Evolutionary conservation across 2,113 vertebrate genomes (phyloP).

Genomic region (Brachyistius frenatus): DNA sequence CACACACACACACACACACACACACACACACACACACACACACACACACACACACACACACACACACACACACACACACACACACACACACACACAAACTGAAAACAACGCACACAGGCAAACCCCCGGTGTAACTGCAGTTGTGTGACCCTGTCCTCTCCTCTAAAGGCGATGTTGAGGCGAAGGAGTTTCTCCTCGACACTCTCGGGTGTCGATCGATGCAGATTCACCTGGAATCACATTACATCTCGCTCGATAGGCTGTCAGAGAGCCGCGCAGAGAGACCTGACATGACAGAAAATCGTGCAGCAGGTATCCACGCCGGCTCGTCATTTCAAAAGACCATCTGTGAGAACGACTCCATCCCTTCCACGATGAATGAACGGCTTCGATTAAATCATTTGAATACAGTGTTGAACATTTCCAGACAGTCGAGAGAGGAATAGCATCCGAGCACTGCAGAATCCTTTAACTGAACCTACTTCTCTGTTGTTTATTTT

Average conservation of each 20-base stretch:
- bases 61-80: slow-evolving; percentile 13
- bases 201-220: slow-evolving; percentile 71
- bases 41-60: slow-evolving; percentile 8
- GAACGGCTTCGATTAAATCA: background rate
- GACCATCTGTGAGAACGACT: background rate
- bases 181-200: slow-evolving; percentile 62
- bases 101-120: slow-evolving; percentile 27
- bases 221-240: slow-evolving; percentile 68
- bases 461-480: background rate
- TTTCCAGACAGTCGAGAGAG: background rate
- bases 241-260: slow-evolving; percentile 65
- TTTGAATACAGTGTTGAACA: background rate
- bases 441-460: background rate
- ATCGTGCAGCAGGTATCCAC: slow-evolving; percentile 42
- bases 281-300: slow-evolving; percentile 48
- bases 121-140: slow-evolving; percentile 37
- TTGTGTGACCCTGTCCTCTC: slow-evolving; percentile 69
- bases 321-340: slow-evolving; percentile 26
- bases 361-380: background rate
- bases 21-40: background rate
- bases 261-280: slow-evolving; percentile 58
- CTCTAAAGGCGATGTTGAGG: slow-evolving; percentile 54
- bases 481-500: background rate
- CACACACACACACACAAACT: background rate
- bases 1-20: slow-evolving; percentile 11